Base-by-base conservation (phyloP, 2,888 invertebrate genomes). In the Macrosiphum euphorbiae region DNA sequence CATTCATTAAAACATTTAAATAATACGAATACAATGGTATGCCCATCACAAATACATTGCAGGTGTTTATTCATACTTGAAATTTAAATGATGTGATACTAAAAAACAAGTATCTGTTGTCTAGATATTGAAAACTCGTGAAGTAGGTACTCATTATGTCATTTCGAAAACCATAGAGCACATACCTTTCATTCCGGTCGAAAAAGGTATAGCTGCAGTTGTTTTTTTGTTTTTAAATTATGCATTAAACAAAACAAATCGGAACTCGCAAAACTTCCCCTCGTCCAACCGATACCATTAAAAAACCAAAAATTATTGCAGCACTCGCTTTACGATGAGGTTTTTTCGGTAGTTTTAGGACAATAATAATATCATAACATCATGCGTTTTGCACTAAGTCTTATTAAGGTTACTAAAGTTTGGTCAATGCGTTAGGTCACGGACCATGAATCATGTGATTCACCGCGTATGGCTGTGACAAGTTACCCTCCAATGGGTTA, bases 401-500 rank as follows among this genome's bases (percentile, higher is more conserved):
- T 2, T 78, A 35, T 78, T 78, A 78, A 86, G 13, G 47, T 26
- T 28, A 86, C 47, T 44, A 87, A 87, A 87, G 87, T 87, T 87
- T n/a, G 87, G n/a, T n/a, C 87, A 50, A 16, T 16, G 50, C n/a
- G 16, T 52, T 41, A 88, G 86, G 44, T 52, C 35, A 55, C 35
- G 11, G 35, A 28, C 20, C 55, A 41, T 88, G 88, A 55, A 88
- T 41, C 55, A 55, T 35, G 24, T 41, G 24, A 50, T 88, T 88
- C 55, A 24, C 26, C 41, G 55, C 55, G 88, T 55, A 88, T 88
- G 88, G 55, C 88, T 55, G 55, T 88, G 88, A 88, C 88, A 88
- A 88, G 88, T 88, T 47, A 86, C 47, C 35, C 41, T 41, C 41
- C 78, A 78, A 20, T 78, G 35, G 78, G 52, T 88, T 88, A 50